Percentiles rank a stretch among this genome's conserved stretches.
phyloP scores from a whole-genome alignment of 2,888 invertebrate species.

The Linyphia triangularis region DNA sequence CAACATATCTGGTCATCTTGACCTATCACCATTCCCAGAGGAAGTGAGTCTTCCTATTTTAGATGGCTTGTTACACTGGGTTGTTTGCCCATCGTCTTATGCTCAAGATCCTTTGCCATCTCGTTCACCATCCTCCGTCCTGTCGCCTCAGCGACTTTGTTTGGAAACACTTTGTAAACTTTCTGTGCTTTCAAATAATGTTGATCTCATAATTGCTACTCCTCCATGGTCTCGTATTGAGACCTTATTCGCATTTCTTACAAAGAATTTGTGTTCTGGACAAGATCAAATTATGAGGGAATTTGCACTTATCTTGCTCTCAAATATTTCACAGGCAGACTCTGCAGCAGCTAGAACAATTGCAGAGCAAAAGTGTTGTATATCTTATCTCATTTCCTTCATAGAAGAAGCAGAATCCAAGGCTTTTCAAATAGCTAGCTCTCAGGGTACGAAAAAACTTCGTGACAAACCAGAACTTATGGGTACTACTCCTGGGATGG shows the following conservation, averaged over 20 bases:
- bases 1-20: conserved; percentile 96
- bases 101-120: conserved; percentile 97
- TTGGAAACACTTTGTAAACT: conserved; percentile 98
- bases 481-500: conserved; percentile 99
- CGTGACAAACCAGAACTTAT: conserved; percentile 99
- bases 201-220: conserved; percentile 97
- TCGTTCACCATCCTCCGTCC: conserved; percentile 84
- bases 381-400: conserved; percentile 96
- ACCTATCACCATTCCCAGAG: conserved; percentile 92
- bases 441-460: conserved; percentile 95
- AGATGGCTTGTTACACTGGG: conserved; percentile 98
- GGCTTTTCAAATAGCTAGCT: conserved; percentile 95
- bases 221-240: conserved; percentile 96
- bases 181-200: conserved; percentile 97
- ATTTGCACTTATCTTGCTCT: conserved; percentile 96
- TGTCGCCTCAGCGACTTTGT: conserved; percentile 95
- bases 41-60: conserved; percentile 95
- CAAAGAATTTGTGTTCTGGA: conserved; percentile 91
- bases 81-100: conserved; percentile 96
- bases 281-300: conserved; percentile 94
- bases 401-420: conserved; percentile 96
- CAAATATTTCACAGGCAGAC: conserved; percentile 95
- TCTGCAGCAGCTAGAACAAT: conserved; percentile 94
- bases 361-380: conserved; percentile 92
- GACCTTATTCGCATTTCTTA: conserved; percentile 92